Base-by-base conservation (phyloP, 2,113 vertebrate genomes). In the Tyrannus savana region DNA sequence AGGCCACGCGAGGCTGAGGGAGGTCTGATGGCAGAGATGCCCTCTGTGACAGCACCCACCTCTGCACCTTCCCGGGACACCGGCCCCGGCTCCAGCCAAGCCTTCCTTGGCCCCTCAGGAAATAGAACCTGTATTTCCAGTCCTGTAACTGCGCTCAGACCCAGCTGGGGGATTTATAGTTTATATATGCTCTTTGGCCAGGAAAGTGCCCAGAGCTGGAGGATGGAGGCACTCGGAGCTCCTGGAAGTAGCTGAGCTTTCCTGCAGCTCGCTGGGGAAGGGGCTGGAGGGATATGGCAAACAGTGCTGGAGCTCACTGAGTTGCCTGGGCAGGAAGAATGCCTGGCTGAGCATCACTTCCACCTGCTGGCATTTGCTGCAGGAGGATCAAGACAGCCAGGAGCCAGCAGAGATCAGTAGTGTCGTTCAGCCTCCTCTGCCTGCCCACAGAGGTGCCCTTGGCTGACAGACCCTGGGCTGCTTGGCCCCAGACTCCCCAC, bases 81-180 rank as follows among this genome's bases (percentile, higher is more conserved):
- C 0, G 0, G n/a, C 46, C 82, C 58, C 67, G 13, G n/a, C 56
- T 42, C 67, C 88, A 42, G 71, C 46, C 67, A 60, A 81, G 42
- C 62, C 74, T 90, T 71, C 66, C 67, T 85, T 71, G 83, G 73
- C 67, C 47, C 68, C 84, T 78, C 10, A 0, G 95, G 87, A 96
- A 79, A 88, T 3, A 53, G 82, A 97, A 97, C 95, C 96, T 93
- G 96, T 95, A 96, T 97, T 96, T 97, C 96, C 90, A 96, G 96
- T 96, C 94, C 77, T 14, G 23, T 91, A 84, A 82, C 64, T 69
- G 53, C 0, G 0, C 39, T 68, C 67, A 68, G 76, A 90, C 28
- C 67, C 39, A 76, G 77, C 12, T 0, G 0, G 52, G 53, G 79
- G 68, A 47, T 85, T 84, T 83, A 64, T 49, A 53, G 41, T 52